Percentiles rank a stretch among this genome's conserved stretches.
These are phyloP conservation scores for Corythaeola cristata DNA, from an alignment of 2,113 vertebrate genomes.

Conservation along the genomic window DNA sequence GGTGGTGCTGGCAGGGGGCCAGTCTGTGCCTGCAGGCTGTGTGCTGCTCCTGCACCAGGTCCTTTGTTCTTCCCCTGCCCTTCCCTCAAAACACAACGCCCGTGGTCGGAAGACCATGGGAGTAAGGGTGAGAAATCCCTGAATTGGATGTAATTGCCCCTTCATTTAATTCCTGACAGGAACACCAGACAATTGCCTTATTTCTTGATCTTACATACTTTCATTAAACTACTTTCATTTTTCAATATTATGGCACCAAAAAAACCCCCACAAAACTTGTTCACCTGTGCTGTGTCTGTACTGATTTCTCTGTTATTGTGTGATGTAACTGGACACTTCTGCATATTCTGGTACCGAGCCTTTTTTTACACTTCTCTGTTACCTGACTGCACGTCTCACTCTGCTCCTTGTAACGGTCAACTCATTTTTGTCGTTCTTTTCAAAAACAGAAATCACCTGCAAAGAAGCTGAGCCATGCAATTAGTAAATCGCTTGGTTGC, in stretches of 20 bases:
- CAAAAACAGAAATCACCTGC: constrained; percentile 92
- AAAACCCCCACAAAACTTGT: fast-evolving
- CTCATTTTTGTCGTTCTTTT: not conserved
- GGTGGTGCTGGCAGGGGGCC: fast-evolving
- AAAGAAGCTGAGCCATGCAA: constrained; percentile 98
- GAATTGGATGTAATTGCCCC: not conserved
- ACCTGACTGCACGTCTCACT: not conserved
- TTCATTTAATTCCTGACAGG: not conserved
- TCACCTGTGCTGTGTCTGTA: fast-evolving
- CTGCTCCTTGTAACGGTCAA: too few species aligned
- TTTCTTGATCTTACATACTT: not conserved
- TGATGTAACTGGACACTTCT: fast-evolving
- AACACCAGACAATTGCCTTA: not conserved
- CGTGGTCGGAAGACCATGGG: not conserved
- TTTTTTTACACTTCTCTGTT: not conserved
- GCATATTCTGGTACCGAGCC: fast-evolving
- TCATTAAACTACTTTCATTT: not conserved
- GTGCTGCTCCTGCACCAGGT: fast-evolving
- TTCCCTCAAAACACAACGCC: too few species aligned
- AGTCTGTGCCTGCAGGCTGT: not conserved
- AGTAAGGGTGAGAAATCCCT: not conserved
- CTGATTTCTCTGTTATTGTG: fast-evolving
- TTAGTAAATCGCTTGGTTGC: constrained; percentile 95
- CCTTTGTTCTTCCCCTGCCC: not conserved
- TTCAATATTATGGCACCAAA: not conserved